These are phyloP conservation scores for Sphyrna mokarran DNA, from an alignment of 2,113 vertebrate species.

Conservation along the genomic window DNA sequence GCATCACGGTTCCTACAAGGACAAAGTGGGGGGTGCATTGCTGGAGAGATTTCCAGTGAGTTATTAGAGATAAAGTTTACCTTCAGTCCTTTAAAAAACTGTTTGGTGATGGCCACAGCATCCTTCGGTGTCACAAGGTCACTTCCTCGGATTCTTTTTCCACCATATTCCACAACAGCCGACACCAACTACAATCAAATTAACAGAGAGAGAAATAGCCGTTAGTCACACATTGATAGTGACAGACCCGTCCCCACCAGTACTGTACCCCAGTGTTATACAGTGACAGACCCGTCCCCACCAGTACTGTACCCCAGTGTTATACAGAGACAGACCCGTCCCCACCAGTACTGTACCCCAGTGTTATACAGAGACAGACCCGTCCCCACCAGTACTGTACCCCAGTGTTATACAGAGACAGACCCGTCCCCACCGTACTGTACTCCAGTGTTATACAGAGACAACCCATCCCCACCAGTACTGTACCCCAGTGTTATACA, in stretches of 20 bases:
- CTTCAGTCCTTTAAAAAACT: conserved; percentile 95
- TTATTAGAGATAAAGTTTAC: conserved; percentile 46
- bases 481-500: not conserved
- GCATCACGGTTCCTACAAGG: no score
- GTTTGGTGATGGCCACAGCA: conserved; percentile 89
- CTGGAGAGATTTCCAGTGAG: no score
- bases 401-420: not conserved
- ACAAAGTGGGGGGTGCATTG: not conserved
- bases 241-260: not conserved
- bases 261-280: no score
- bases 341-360: not conserved
- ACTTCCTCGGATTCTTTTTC: conserved; percentile 80
- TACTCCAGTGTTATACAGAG: not conserved
- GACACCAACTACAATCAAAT: conserved; percentile 68
- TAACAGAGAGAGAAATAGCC: not conserved
- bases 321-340: not conserved
- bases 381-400: not conserved
- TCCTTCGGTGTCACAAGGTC: conserved; percentile 87
- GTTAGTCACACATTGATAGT: no score
- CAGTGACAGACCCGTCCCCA: not conserved
- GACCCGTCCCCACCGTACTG: not conserved
- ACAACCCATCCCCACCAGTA: no score
- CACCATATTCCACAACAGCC: conserved; percentile 80
- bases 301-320: not conserved
- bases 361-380: not conserved